phyloP scores from a whole-genome alignment of 2,797 vertebrate species.

The Brachyrhaphis roseni region DNA sequence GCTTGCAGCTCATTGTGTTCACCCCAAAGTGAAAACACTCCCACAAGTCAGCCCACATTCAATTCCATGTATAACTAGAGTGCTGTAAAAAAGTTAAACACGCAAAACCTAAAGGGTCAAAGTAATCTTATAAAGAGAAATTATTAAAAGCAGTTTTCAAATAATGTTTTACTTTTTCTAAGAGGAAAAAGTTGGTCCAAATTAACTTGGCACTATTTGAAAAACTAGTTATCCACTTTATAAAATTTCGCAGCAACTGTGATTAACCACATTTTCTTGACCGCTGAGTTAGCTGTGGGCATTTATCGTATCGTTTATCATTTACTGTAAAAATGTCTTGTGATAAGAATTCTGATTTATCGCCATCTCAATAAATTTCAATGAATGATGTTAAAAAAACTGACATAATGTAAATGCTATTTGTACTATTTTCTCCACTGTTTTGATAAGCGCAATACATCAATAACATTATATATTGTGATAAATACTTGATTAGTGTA shows the following conservation, averaged over 20 bases:
- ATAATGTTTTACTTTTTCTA: background rate
- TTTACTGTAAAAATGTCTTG: too few species aligned
- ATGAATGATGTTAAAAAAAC: too few species aligned
- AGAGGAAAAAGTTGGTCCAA: background rate
- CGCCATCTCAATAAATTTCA: too few species aligned
- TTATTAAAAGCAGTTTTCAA: background rate
- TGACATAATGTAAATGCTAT: too few species aligned
- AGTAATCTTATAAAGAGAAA: background rate
- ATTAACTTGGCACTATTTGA: background rate
- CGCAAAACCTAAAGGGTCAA: background rate
- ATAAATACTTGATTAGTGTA: too few species aligned
- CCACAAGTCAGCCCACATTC: background rate
- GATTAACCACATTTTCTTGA: background rate
- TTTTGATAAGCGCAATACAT: too few species aligned
- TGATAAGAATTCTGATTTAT: too few species aligned
- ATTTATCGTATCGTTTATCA: background rate
- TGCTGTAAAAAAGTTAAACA: background rate
- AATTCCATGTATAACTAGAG: background rate
- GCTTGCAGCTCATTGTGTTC: background rate
- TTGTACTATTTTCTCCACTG: too few species aligned
- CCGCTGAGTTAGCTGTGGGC: background rate
- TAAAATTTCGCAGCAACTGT: background rate
- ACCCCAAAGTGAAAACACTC: background rate
- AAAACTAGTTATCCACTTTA: background rate
- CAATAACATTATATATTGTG: too few species aligned